A percentile compares a stretch with the other conserved stretches of the same genome.
Evolutionary conservation across 1,140 invertebrate genomes (phyloP).

Genomic region (Platyscapa corneri): DNA sequence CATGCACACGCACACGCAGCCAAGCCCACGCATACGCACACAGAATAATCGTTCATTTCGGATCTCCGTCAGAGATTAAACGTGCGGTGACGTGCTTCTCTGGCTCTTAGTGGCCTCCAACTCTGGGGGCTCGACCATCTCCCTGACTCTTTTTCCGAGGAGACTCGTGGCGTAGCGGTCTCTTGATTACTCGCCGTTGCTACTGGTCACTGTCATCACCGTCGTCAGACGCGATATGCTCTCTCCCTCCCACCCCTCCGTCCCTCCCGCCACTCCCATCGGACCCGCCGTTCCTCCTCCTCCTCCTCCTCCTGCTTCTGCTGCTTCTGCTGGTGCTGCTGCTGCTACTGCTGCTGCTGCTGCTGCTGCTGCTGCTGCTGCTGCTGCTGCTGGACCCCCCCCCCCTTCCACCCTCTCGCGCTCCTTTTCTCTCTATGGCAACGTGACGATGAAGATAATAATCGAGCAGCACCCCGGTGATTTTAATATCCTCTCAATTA

Average conservation of each 20-base stretch:
- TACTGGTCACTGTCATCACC: constrained; percentile 20
- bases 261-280: too few species aligned
- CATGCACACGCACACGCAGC: background rate
- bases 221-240: background rate
- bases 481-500: constrained; percentile 58
- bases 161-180: background rate
- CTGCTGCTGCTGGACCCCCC: too few species aligned
- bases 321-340: too few species aligned
- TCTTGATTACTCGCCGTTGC: background rate
- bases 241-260: too few species aligned
- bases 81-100: constrained; percentile 15
- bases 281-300: too few species aligned
- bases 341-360: too few species aligned
- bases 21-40: background rate
- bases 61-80: constrained; percentile 28
- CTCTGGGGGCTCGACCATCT: constrained; percentile 34
- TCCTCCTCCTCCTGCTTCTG: too few species aligned
- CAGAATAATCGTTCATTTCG: background rate
- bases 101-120: constrained; percentile 3
- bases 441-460: constrained; percentile 14
- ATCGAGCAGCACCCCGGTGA: constrained; percentile 49
- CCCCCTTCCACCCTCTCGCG: background rate
- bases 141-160: background rate
- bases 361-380: too few species aligned
- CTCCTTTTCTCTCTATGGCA: background rate